Evolutionary conservation across 2,113 vertebrate species (phyloP).

Genomic region (Budorcas taxicolor): DNA sequence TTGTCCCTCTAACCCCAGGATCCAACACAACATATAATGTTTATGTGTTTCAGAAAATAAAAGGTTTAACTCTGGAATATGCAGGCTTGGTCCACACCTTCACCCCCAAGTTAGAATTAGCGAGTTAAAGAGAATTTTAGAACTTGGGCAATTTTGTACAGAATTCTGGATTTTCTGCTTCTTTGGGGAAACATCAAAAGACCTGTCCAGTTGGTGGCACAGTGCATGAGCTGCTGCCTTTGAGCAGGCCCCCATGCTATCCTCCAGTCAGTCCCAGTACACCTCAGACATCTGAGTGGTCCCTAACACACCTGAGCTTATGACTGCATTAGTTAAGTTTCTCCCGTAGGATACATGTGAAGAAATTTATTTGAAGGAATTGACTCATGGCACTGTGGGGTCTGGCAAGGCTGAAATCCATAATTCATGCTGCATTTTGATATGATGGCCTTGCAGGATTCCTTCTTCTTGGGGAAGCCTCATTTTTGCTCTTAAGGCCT

Average conservation of each 20-base stretch:
- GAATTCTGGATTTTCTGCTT: background rate
- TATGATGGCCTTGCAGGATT: background rate
- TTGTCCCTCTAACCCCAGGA: background rate
- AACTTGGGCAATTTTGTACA: constrained; percentile 19
- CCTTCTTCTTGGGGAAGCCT: background rate
- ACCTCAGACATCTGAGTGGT: background rate
- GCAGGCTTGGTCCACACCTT: background rate
- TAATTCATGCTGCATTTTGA: background rate
- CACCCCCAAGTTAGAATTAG: background rate
- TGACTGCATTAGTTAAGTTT: background rate
- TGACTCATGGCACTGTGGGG: background rate
- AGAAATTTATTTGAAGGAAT: background rate
- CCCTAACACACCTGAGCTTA: background rate
- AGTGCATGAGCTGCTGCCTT: no score
- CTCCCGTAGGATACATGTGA: background rate
- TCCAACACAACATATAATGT: background rate
- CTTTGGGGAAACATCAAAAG: constrained; percentile 13
- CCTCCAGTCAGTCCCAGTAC: background rate
- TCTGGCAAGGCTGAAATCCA: background rate
- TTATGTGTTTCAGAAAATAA: background rate
- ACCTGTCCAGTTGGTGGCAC: background rate
- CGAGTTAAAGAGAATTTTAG: background rate
- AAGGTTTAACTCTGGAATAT: background rate
- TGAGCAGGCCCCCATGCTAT: no score
- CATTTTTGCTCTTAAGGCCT: background rate